Conservation (phyloP, 2,888 invertebrate genomes). For the Pristionchus maxplancki region DNA sequence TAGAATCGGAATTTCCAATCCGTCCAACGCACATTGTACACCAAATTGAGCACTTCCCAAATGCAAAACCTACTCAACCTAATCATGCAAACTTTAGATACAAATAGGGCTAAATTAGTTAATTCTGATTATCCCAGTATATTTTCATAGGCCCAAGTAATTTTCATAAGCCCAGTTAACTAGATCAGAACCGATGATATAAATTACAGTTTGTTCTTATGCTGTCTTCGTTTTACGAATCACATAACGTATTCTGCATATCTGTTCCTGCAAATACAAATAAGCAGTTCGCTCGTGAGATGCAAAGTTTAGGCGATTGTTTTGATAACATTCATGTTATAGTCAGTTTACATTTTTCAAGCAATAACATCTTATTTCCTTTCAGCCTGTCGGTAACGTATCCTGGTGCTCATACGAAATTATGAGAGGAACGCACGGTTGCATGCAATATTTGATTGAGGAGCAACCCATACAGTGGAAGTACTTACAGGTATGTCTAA, state of each 20-base stretch:
- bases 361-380: background rate
- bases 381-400: background rate
- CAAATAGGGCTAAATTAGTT: too few species aligned
- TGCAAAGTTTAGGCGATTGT: background rate
- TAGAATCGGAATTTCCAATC: too few species aligned
- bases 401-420: constrained; percentile 13
- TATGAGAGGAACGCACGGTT: background rate
- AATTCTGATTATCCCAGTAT: too few species aligned
- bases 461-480: background rate
- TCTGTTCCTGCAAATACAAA: background rate
- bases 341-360: background rate
- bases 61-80: too few species aligned
- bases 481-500: constrained; percentile 37
- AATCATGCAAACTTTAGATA: too few species aligned
- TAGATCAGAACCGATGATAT: background rate
- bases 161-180: too few species aligned
- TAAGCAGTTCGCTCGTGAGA: background rate
- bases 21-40: too few species aligned
- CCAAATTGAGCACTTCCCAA: too few species aligned
- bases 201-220: background rate
- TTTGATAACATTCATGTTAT: constrained; percentile 19
- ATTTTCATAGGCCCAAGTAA: too few species aligned
- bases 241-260: constrained; percentile 11
- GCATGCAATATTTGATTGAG: constrained; percentile 2
- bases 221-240: constrained; percentile 36